Conservation (phyloP, 1,140 invertebrate species). For the Nephotettix cincticeps region DNA sequence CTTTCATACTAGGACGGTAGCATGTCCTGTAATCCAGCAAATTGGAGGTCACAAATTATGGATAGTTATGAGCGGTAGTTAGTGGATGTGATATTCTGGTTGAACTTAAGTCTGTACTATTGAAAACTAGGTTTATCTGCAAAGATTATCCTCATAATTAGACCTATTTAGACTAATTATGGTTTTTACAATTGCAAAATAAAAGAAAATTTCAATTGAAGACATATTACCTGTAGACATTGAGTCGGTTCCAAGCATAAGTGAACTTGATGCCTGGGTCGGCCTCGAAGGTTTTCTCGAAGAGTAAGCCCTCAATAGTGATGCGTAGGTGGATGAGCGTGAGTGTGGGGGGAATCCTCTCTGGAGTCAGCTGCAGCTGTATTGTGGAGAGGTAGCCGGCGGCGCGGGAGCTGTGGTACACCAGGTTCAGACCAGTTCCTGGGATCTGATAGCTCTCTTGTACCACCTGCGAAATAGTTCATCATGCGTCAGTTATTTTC, state of each 20-base stretch:
- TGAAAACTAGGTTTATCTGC: no score
- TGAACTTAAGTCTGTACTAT: no score
- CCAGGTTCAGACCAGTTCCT: constrained; percentile 87
- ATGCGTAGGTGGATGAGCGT: constrained; percentile 86
- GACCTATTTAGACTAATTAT: no score
- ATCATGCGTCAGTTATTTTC: background rate
- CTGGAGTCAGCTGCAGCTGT: constrained; percentile 88
- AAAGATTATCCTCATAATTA: no score
- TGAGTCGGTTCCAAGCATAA: constrained; percentile 93
- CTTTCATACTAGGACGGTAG: no score
- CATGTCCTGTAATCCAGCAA: no score
- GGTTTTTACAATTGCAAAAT: no score
- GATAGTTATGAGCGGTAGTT: no score
- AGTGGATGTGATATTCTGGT: no score
- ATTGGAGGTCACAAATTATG: no score
- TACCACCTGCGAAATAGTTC: constrained; percentile 62
- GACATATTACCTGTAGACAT: constrained; percentile 76
- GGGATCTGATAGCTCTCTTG: constrained; percentile 93
- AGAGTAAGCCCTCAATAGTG: constrained; percentile 91
- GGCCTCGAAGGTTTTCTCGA: constrained; percentile 92
- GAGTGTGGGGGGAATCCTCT: constrained; percentile 74
- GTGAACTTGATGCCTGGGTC: constrained; percentile 95
- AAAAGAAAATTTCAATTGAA: background rate
- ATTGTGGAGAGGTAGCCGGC: constrained; percentile 94
- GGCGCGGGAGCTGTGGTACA: constrained; percentile 91